phyloP scores from a whole-genome alignment of 2,888 invertebrate genomes.

The Cephus spinipes region DNA sequence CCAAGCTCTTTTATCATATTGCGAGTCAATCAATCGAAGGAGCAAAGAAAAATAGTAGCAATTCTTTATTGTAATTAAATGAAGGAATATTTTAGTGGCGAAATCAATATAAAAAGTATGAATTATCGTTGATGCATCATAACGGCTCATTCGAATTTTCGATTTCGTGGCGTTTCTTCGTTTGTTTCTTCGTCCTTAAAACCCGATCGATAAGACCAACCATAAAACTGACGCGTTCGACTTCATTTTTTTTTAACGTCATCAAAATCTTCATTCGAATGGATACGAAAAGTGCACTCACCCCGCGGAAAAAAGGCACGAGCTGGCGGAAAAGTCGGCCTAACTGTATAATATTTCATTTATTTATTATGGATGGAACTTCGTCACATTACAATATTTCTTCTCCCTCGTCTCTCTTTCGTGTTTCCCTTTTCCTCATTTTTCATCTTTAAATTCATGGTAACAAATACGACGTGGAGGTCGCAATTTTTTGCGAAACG shows the following conservation, averaged over 20 bases:
- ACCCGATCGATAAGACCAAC: neutral
- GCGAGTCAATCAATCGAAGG: constrained; percentile 35
- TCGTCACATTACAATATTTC: constrained; percentile 65
- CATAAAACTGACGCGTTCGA: neutral
- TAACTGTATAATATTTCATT: constrained; percentile 64
- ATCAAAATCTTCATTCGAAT: constrained; percentile 10
- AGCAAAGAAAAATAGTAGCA: constrained; percentile 17
- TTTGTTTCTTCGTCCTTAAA: neutral
- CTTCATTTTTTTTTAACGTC: neutral
- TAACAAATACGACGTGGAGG: constrained; percentile 36
- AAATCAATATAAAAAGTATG: neutral
- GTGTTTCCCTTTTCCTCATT: constrained; percentile 34
- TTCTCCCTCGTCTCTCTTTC: constrained; percentile 17
- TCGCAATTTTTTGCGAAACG: constrained; percentile 27
- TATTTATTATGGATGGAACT: constrained; percentile 67
- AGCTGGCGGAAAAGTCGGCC: constrained; percentile 67
- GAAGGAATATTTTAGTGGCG: neutral
- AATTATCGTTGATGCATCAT: neutral
- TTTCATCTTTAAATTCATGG: constrained; percentile 28
- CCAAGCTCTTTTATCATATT: constrained; percentile 45
- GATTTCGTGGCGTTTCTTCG: neutral
- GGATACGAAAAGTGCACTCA: neutral
- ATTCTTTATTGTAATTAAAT: neutral
- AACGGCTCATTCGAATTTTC: neutral
- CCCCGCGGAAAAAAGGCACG: constrained; percentile 66